phyloP scores from a whole-genome alignment of 2,888 invertebrate genomes.

The Macrophya annulata region DNA sequence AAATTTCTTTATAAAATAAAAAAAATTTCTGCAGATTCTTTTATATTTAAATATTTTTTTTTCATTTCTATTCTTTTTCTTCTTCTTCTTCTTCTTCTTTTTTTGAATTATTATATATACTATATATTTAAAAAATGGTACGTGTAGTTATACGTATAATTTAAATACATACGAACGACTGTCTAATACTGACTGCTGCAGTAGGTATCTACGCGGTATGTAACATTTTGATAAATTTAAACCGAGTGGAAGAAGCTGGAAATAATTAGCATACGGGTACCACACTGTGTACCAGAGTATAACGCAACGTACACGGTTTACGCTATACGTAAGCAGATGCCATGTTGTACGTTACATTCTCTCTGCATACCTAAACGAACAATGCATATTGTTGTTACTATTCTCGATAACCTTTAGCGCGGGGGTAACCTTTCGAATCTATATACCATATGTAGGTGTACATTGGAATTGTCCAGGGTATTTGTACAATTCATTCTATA shows the following conservation, averaged over 20 bases:
- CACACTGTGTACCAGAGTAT: not conserved
- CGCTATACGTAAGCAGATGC: constrained; percentile 38
- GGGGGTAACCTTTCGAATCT: not conserved
- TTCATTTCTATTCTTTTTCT: too few relatives aligned
- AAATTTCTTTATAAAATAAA: too few relatives aligned
- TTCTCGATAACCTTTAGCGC: constrained; percentile 40
- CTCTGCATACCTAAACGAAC: constrained; percentile 42
- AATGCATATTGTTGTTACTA: constrained; percentile 41
- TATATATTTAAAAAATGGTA: too few relatives aligned
- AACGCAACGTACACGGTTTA: constrained; percentile 21
- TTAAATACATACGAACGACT: too few relatives aligned
- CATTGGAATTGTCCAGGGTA: not conserved
- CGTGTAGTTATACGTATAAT: too few relatives aligned
- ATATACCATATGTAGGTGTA: not conserved
- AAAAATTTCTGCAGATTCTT: too few relatives aligned
- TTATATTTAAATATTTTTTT: too few relatives aligned
- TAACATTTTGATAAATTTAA: not conserved
- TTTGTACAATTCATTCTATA: not conserved
- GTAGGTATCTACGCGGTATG: not conserved
- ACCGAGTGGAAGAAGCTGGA: not conserved
- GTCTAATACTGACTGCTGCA: too few relatives aligned
- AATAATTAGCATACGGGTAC: not conserved
- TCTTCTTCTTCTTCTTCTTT: too few relatives aligned
- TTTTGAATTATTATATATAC: too few relatives aligned
- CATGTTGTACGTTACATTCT: constrained; percentile 23